Percentiles rank a stretch among this genome's conserved stretches.
Evolutionary conservation across 2,888 invertebrate genomes (phyloP).

Genomic region (Caenorhabditis sp.): DNA sequence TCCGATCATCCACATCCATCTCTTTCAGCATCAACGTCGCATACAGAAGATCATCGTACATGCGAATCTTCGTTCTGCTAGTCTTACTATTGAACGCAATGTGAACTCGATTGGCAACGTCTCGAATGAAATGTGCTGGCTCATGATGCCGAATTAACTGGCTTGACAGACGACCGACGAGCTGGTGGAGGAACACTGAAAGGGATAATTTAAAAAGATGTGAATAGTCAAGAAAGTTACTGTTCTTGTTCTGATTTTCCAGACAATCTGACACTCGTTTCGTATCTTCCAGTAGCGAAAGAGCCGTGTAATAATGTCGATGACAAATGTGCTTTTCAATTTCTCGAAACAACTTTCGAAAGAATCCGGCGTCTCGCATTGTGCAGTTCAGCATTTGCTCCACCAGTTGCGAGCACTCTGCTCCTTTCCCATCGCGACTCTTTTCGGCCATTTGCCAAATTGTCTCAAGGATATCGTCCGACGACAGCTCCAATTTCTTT

Average conservation of each 20-base stretch:
- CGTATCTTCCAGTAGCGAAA: conserved; percentile 62
- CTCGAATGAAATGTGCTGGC: conserved; percentile 55
- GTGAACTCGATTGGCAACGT: conserved; percentile 64
- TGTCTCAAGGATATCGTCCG: conserved; percentile 60
- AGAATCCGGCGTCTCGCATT: conserved; percentile 62
- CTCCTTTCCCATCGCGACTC: conserved; percentile 55
- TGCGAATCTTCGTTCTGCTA: conserved; percentile 49
- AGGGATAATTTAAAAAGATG: no score
- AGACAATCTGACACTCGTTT: conserved; percentile 59
- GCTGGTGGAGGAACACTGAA: conserved; percentile 59
- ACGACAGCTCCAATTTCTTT: conserved; percentile 43
- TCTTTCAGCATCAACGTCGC: conserved; percentile 61
- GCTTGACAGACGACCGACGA: conserved; percentile 54
- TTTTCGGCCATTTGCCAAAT: conserved; percentile 68
- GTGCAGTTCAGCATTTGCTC: conserved; percentile 68
- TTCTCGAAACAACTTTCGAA: conserved; percentile 63
- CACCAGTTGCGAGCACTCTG: conserved; percentile 58
- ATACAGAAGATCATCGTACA: conserved; percentile 67
- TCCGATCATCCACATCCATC: conserved; percentile 57
- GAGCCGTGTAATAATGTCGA: conserved; percentile 68
- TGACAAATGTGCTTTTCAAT: conserved; percentile 68
- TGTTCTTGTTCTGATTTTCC: conserved; percentile 54
- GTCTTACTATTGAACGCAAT: conserved; percentile 49
- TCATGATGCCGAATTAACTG: conserved; percentile 60
- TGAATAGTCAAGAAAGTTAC: no score